Evolutionary conservation across 2,113 vertebrate species (phyloP), one percentile per base, ranked within the genome.

Genomic region (Dipodomys stephensi): DNA sequence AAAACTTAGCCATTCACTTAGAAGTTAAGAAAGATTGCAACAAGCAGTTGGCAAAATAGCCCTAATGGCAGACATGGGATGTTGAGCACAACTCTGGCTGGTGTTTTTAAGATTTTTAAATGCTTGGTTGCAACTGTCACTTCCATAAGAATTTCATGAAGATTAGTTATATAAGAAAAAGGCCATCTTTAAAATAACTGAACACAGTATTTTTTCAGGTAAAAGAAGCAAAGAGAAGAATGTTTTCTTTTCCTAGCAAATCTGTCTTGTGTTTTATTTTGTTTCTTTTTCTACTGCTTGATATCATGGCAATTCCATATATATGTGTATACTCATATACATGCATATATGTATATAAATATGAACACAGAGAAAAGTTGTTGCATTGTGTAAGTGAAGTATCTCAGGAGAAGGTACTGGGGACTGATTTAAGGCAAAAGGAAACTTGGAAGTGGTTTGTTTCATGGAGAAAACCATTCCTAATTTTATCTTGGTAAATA

Each of bases 71-170:
- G 93, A 90, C 73, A 96, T 19, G 83, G 77, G 68, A 87, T 82
- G n/a, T 72, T 53, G 68, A 69, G 28, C 76, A 83, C 72, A 92
- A 87, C 12, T 86, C 60, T 94, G 76, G 88, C 86, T 97, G 90
- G 76, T 86, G 94, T 95, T 96, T 93, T 86, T 80, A 65, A 62
- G 57, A 76, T 77, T 93, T 93, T 88, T 88, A 92, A 96, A 93
- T 94, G 93, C 86, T 95, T 92, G 79, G 83, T 77, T 96, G 86
- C 86, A 94, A 87, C 77, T 90, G 86, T 95, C 90, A 87, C 85
- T 92, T 95, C 72, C 68, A 62, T 73, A 95, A 95, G 90, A 86
- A 83, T 94, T 96, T 96, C 82, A 90, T 87, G 91, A 94, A 96
- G 92, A 93, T 94, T 96, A 90, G 96, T 93, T 91, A 92, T 65